These are phyloP conservation scores for Epizoanthus illoricatus DNA, from an alignment of 92 coral and sea anemone genomes.

Conservation along the genomic window DNA sequence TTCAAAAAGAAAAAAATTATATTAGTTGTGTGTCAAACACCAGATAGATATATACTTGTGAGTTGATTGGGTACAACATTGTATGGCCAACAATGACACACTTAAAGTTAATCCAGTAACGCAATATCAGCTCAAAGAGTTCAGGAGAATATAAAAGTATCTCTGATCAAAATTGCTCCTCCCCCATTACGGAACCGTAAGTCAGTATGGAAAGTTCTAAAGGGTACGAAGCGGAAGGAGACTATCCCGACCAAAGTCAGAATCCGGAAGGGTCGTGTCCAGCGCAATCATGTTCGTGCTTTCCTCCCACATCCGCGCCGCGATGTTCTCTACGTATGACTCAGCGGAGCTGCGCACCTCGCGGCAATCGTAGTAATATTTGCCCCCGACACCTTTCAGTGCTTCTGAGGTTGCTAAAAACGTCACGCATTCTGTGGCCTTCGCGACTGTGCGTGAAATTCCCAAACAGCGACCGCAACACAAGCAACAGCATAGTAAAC, in stretches of 20 bases:
- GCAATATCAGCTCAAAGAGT: background rate
- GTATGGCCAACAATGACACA: background rate
- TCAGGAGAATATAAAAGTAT: no score
- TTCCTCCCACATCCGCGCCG: constrained; percentile 54
- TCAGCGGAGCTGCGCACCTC: constrained; percentile 38
- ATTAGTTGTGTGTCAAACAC: no score
- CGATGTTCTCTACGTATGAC: constrained; percentile 36
- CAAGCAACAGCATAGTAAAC: constrained; percentile 42
- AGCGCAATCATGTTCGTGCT: constrained; percentile 35
- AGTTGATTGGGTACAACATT: background rate
- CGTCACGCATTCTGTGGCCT: constrained; percentile 50
- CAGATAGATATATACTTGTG: no score
- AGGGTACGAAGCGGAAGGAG: constrained; percentile 35
- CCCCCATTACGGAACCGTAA: background rate
- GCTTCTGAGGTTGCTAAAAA: constrained; percentile 40
- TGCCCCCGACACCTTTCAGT: constrained; percentile 50
- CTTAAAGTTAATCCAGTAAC: background rate
- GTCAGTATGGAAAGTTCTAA: constrained; percentile 1
- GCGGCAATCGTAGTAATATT: constrained; percentile 40
- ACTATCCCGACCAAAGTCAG: constrained; percentile 31
- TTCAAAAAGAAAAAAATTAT: no score
- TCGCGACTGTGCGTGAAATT: constrained; percentile 22
- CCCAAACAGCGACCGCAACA: constrained; percentile 33
- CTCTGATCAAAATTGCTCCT: background rate
- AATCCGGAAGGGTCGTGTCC: constrained; percentile 11